phyloP scores from a whole-genome alignment of 2,888 invertebrate genomes.

The Drosophila koepferae region DNA sequence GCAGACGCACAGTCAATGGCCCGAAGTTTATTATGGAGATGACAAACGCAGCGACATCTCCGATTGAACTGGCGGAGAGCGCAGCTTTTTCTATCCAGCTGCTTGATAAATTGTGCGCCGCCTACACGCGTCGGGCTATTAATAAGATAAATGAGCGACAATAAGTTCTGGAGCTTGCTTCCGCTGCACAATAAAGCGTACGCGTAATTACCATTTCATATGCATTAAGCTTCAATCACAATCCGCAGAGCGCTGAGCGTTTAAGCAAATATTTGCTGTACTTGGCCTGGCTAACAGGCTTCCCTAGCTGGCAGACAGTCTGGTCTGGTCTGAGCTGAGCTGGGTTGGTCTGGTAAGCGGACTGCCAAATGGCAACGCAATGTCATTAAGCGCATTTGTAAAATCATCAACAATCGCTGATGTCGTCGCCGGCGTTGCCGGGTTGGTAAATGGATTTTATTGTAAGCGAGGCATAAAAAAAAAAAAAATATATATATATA shows the following conservation, averaged over 20 bases:
- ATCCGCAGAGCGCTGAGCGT: conserved; percentile 34
- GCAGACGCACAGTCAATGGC: conserved; percentile 48
- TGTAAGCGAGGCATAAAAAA: conserved; percentile 55
- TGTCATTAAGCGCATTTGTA: conserved; percentile 80
- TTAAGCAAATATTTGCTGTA: conserved; percentile 55
- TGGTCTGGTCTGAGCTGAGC: not conserved
- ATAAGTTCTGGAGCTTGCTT: conserved; percentile 69
- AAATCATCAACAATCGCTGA: conserved; percentile 70
- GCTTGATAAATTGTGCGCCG: conserved; percentile 67
- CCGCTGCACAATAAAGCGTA: conserved; percentile 74
- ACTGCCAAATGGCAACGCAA: conserved; percentile 56
- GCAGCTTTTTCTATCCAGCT: conserved; percentile 46
- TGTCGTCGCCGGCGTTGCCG: conserved; percentile 25
- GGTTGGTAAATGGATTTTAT: conserved; percentile 63
- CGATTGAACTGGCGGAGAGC: conserved; percentile 40
- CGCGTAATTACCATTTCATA: conserved; percentile 81
- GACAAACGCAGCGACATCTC: conserved; percentile 67
- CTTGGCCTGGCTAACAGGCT: conserved; percentile 22
- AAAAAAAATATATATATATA: too few species aligned
- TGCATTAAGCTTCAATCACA: conserved; percentile 76
- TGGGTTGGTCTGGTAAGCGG: not conserved
- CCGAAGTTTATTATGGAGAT: conserved; percentile 73
- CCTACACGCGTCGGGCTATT: conserved; percentile 51
- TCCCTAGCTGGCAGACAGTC: not conserved
- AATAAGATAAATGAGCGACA: conserved; percentile 78